These are phyloP conservation scores for Drosophila meridiana DNA, from an alignment of 2,888 invertebrate species.

Conservation along the genomic window DNA sequence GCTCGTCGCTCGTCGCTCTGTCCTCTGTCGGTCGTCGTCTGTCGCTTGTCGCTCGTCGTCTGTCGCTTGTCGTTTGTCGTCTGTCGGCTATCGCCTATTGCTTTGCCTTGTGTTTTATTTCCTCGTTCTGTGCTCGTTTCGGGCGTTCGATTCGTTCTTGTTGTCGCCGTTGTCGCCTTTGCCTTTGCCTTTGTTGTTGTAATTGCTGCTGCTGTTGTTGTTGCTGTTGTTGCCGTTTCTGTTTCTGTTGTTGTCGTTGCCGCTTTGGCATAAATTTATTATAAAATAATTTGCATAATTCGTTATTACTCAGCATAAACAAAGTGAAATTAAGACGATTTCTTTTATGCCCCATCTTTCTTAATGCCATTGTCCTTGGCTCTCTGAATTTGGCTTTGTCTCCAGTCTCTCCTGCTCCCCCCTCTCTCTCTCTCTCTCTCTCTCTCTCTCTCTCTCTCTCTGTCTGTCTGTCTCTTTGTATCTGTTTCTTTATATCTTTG, in stretches of 20 bases:
- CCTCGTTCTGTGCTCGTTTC: constrained; percentile 68
- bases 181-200: constrained; percentile 4
- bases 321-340: constrained; percentile 81
- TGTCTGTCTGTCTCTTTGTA: constrained; percentile 4
- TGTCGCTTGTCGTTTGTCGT: constrained; percentile 9
- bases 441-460: neutral
- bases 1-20: constrained; percentile 1
- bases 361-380: constrained; percentile 52
- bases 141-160: constrained; percentile 65
- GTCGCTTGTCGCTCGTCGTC: neutral
- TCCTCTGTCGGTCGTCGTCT: neutral
- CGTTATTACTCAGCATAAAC: constrained; percentile 81
- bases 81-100: constrained; percentile 36
- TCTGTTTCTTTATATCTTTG: constrained; percentile 24
- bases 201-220: constrained; percentile 11
- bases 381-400: constrained; percentile 22
- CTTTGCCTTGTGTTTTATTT: constrained; percentile 66
- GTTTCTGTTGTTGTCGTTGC: constrained; percentile 21
- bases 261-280: constrained; percentile 78
- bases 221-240: constrained; percentile 27
- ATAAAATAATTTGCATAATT: constrained; percentile 81
- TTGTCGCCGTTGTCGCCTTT: neutral
- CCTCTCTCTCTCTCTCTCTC: neutral
- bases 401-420: neutral
- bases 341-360: constrained; percentile 63